phyloP scores from a whole-genome alignment of 2,113 vertebrate genomes.

The Coracopsis vasa region DNA sequence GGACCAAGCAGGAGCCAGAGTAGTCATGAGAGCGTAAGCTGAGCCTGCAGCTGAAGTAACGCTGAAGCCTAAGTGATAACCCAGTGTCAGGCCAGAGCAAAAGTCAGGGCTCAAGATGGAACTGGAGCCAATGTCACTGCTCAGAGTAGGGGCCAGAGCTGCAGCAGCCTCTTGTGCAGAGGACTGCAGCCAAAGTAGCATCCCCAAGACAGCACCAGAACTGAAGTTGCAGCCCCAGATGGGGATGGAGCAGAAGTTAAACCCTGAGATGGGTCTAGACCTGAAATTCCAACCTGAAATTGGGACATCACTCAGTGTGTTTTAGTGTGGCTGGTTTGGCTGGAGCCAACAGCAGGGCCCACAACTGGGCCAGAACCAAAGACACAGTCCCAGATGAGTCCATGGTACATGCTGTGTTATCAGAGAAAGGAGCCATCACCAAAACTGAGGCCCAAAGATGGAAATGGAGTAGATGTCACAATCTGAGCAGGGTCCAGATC shows the following conservation, averaged over 20 bases:
- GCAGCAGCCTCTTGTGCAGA: neutral
- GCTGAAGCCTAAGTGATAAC: neutral
- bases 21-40: neutral
- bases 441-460: neutral
- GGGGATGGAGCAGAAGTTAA: no score
- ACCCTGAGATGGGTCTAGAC: neutral
- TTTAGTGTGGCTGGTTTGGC: neutral
- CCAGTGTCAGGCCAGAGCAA: neutral
- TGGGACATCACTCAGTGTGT: neutral
- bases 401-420: neutral
- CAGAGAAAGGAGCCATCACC: neutral
- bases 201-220: neutral
- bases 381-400: neutral
- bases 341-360: neutral
- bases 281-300: neutral
- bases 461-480: neutral
- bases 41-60: neutral
- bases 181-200: neutral
- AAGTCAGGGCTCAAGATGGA: neutral
- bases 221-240: neutral
- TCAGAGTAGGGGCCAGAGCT: neutral
- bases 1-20: neutral
- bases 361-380: accelerated
- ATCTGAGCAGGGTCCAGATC: neutral
- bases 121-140: neutral